A percentile compares a stretch with the other conserved stretches of the same genome.
phyloP scores from a whole-genome alignment of 2,797 vertebrate species.

The Rhodeus uyekii region DNA sequence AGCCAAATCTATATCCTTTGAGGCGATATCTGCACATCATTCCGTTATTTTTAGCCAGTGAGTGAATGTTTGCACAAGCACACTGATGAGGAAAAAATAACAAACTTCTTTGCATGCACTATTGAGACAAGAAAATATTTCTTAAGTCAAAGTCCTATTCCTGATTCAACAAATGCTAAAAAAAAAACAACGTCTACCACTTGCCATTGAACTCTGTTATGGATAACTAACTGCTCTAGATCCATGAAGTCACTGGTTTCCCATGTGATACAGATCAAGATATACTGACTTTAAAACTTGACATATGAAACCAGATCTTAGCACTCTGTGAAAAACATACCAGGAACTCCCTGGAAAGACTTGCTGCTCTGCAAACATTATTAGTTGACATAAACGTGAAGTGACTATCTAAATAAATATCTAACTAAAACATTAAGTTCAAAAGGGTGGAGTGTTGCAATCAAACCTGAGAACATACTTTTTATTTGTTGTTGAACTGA shows the following conservation, averaged over 20 bases:
- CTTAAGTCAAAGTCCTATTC: conserved; percentile 19
- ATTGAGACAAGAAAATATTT: background rate
- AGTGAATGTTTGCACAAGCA: conserved; percentile 1
- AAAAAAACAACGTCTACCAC: no score
- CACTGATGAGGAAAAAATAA: conserved; percentile 13
- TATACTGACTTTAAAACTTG: conserved; percentile 37
- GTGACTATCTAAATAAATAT: conserved; percentile 16
- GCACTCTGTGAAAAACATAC: conserved; percentile 8
- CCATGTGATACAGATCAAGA: conserved; percentile 45
- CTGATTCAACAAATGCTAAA: background rate
- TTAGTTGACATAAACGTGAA: conserved; percentile 25
- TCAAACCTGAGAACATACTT: conserved; percentile 18
- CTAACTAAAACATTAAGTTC: conserved; percentile 29
- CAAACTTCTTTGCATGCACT: background rate
- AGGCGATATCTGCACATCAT: background rate
- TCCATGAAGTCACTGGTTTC: conserved; percentile 34
- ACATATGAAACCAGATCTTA: conserved; percentile 36
- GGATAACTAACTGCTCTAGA: conserved; percentile 33
- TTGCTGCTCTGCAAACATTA: conserved; percentile 35
- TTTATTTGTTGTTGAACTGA: background rate
- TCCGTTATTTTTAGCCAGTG: conserved; percentile 12
- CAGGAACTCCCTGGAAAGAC: conserved; percentile 16
- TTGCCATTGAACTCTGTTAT: conserved; percentile 6
- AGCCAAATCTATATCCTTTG: conserved; percentile 6
- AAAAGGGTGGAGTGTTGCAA: conserved; percentile 1